A percentile compares a stretch with the other conserved stretches of the same genome.
These are phyloP conservation scores for Pseudois nayaur DNA, from an alignment of 2,113 vertebrate genomes.

Conservation along the genomic window DNA sequence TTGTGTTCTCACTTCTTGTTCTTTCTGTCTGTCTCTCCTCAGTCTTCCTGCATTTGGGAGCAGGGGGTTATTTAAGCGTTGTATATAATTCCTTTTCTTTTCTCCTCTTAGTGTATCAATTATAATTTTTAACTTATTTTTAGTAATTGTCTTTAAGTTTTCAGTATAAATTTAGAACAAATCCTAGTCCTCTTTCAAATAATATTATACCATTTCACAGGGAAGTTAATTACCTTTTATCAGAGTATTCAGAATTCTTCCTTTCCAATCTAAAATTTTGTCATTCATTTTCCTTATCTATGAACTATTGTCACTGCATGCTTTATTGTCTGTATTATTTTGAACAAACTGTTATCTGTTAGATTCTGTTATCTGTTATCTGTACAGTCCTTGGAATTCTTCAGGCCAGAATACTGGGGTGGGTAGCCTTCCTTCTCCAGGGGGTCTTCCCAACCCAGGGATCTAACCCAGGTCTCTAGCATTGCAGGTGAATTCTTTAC, in stretches of 20 bases:
- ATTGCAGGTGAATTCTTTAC: rapidly evolving
- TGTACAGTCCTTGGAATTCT: background rate
- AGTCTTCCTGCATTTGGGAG: background rate
- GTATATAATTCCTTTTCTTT: background rate
- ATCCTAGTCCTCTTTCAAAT: background rate
- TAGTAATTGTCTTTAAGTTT: background rate
- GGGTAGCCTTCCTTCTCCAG: background rate
- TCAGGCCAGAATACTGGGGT: background rate
- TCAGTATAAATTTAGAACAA: background rate
- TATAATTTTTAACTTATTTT: background rate
- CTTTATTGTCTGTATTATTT: background rate
- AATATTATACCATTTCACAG: background rate
- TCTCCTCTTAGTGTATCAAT: background rate
- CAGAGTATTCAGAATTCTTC: background rate
- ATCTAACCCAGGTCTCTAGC: background rate
- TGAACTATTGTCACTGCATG: background rate
- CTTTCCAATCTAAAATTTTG: background rate
- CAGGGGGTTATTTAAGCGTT: rapidly evolving
- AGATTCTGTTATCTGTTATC: background rate
- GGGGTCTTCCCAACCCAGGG: background rate
- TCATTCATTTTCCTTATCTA: background rate
- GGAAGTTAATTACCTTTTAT: background rate
- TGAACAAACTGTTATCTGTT: background rate
- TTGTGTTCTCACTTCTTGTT: background rate
- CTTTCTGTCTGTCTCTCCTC: background rate